Evolutionary conservation across 1,140 invertebrate genomes (phyloP), one percentile per base, ranked within the genome.

Genomic region (Chrysoperla carnea): DNA sequence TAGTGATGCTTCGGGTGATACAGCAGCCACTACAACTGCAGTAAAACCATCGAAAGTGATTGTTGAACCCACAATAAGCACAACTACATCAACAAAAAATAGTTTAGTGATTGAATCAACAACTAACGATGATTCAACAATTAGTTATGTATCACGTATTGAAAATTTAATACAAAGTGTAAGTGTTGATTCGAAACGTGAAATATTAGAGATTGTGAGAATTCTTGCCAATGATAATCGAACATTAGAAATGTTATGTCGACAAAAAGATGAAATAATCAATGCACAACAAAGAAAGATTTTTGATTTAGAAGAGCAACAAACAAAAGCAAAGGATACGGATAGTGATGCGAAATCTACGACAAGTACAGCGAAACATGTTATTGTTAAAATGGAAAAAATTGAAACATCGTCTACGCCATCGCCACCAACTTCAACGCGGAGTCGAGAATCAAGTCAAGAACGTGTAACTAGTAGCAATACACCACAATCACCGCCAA

Each of bases 1-100:
- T 8, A 58, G 56, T 1, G 57, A 58, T 48, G 51, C 48, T 1
- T 57, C 56, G 1, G 54, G 31, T 12, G n/a, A 33, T 33, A 12
- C 8, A 33, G 17, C 17, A 23, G 17, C 17, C 5, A 23, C 17
- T 23, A 23, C 17, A 23, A 23, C 17, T 5, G 5, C 17, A 23
- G 2, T 23, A 54, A 42, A 55, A 54, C 40, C 44, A 49, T 11
- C 29, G 46, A 15, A n/a, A 52, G 53, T 40, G 39, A 48, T 23
- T 28, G 41, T 1, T 54, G 53, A 50, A 39, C 57, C 31, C 51
- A 55, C 41, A 52, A 57, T 15, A 45, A 52, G 4, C 36, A 55
- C 17, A 55, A 54, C 42, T 45, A 48, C 12, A 41, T 29, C 4
- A 44, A 42, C 14, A 39, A 42, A 11, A 14, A 9, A 31, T 27